A percentile compares a stretch with the other conserved stretches of the same genome.
phyloP scores from a whole-genome alignment of 2,888 invertebrate genomes.

The Graphium colonna region DNA sequence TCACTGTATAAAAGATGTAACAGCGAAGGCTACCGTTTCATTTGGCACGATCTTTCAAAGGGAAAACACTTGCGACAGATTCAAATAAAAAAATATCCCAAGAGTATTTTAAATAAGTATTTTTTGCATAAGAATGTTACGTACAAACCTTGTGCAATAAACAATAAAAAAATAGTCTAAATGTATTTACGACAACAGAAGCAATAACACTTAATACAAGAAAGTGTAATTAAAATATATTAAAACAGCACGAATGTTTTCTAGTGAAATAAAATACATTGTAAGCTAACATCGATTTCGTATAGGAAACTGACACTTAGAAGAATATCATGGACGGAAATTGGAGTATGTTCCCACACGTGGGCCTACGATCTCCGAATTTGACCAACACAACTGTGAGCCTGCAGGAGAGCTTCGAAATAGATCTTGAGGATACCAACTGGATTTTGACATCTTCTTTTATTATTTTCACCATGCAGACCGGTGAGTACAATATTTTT shows the following conservation, averaged over 20 bases:
- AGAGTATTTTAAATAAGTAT: too few species aligned
- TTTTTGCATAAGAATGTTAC: too few species aligned
- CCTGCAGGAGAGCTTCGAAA: slow-evolving; percentile 83
- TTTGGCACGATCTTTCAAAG: slow-evolving; percentile 13
- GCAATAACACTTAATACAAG: too few species aligned
- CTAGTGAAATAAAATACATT: neutral
- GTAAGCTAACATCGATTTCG: neutral
- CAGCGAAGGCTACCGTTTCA: slow-evolving; percentile 7
- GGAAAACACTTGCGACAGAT: neutral
- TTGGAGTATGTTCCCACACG: slow-evolving; percentile 44
- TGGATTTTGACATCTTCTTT: slow-evolving; percentile 95
- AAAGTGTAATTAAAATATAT: too few species aligned
- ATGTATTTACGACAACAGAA: too few species aligned
- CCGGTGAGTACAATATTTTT: slow-evolving; percentile 76
- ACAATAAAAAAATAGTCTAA: too few species aligned
- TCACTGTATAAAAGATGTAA: slow-evolving; percentile 12
- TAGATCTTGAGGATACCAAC: slow-evolving; percentile 90
- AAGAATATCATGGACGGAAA: slow-evolving; percentile 49
- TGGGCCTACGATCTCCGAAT: slow-evolving; percentile 58
- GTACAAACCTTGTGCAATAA: too few species aligned
- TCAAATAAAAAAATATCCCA: slow-evolving; percentile 1
- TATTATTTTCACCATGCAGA: slow-evolving; percentile 96
- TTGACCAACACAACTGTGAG: slow-evolving; percentile 59
- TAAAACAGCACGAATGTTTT: too few species aligned
- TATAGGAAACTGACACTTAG: too few species aligned